phyloP scores from a whole-genome alignment of 2,888 invertebrate species.

The Melanostoma scalare region DNA sequence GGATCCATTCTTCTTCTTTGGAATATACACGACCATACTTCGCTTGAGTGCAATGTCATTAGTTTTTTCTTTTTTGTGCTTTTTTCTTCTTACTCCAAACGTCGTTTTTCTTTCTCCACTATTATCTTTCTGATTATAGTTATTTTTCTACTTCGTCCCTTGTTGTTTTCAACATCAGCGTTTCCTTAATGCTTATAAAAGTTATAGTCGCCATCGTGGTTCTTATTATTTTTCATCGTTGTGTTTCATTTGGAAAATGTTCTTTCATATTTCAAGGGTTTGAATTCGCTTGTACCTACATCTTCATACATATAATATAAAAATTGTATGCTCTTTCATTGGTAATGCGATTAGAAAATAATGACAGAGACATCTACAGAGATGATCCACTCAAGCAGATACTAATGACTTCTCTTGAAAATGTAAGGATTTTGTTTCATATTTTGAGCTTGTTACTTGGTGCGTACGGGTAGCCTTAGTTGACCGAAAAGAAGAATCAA shows the following conservation, averaged over 20 bases:
- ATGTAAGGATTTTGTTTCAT: too few species aligned
- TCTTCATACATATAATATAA: too few species aligned
- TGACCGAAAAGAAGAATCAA: too few species aligned
- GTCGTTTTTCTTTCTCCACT: constrained; percentile 10
- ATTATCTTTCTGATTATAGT: constrained; percentile 42
- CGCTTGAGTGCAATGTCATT: constrained; percentile 46
- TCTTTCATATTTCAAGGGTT: constrained; percentile 8
- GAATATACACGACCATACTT: constrained; percentile 30
- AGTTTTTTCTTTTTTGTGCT: constrained; percentile 16
- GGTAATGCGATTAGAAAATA: too few species aligned
- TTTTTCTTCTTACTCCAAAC: not conserved
- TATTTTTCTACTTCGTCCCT: constrained; percentile 31
- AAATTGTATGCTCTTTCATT: too few species aligned
- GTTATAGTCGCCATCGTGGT: not conserved
- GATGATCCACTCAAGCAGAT: too few species aligned
- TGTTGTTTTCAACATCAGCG: constrained; percentile 22
- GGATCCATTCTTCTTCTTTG: constrained; percentile 52
- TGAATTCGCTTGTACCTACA: too few species aligned
- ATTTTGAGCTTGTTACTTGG: too few species aligned
- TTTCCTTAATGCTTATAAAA: constrained; percentile 8
- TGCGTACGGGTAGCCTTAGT: too few species aligned
- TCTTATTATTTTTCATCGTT: constrained; percentile 19
- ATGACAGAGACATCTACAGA: too few species aligned
- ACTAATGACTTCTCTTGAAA: too few species aligned
- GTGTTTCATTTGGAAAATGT: constrained; percentile 21